Evolutionary conservation across 1,140 invertebrate genomes (phyloP).

Genomic region (Drosophila navojoa): DNA sequence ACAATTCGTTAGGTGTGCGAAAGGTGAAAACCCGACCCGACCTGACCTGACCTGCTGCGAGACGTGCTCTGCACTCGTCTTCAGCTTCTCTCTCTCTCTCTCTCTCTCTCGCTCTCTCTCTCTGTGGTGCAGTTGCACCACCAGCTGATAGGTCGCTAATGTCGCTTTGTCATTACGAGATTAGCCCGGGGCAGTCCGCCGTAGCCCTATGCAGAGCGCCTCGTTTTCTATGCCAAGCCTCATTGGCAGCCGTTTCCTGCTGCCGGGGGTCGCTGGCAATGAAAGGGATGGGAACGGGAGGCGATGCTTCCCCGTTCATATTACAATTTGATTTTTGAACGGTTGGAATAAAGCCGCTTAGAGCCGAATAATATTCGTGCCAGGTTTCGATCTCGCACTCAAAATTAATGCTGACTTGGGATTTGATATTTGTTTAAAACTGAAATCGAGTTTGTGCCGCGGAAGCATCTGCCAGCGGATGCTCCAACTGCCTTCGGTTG

Average conservation of each 20-base stretch:
- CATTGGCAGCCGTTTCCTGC: slow-evolving; percentile 24
- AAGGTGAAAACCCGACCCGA: slow-evolving; percentile 26
- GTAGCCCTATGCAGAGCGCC: neutral
- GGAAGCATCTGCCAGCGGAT: slow-evolving; percentile 11
- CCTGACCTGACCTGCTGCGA: slow-evolving; percentile 39
- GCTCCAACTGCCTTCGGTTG: neutral
- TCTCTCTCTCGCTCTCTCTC: neutral
- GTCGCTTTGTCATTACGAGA: slow-evolving; percentile 56
- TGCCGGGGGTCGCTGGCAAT: neutral
- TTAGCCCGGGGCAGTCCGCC: slow-evolving; percentile 26
- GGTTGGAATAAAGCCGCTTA: slow-evolving; percentile 55
- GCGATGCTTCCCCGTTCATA: slow-evolving; percentile 41
- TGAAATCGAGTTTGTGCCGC: slow-evolving; percentile 37
- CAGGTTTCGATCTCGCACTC: slow-evolving; percentile 1
- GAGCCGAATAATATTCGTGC: slow-evolving; percentile 36
- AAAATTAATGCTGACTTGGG: slow-evolving; percentile 55
- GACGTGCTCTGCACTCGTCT: slow-evolving; percentile 18
- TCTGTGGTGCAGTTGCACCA: slow-evolving; percentile 16
- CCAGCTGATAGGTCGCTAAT: slow-evolving; percentile 41
- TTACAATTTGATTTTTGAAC: slow-evolving; percentile 63
- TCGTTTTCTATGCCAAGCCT: slow-evolving; percentile 42
- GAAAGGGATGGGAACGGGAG: slow-evolving; percentile 10
- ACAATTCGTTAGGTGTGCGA: slow-evolving; percentile 61
- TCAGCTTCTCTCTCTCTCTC: neutral
- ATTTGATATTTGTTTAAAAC: slow-evolving; percentile 27